Conservation (phyloP, 2,797 vertebrate species). For the Pipistrellus pipistrellus region DNA sequence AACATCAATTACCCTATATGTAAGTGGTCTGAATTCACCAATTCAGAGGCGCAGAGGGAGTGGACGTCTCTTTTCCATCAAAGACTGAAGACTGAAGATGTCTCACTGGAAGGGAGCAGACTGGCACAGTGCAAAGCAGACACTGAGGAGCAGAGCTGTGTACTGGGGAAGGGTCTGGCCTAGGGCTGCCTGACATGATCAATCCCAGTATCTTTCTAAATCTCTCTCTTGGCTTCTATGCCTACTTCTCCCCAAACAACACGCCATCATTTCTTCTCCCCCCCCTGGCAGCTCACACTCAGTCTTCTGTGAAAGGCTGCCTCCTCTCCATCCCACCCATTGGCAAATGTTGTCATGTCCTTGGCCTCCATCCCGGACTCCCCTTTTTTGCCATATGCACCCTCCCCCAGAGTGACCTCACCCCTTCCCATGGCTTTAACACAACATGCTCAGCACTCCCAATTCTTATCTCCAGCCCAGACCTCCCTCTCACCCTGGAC, state of each 20-base stretch:
- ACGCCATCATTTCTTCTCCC: not conserved
- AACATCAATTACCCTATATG: too few relatives aligned
- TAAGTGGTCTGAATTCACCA: too few relatives aligned
- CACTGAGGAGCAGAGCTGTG: not conserved
- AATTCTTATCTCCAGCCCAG: not conserved
- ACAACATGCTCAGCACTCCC: not conserved
- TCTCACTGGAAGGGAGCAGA: not conserved
- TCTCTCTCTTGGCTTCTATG: not conserved
- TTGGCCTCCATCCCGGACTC: not conserved
- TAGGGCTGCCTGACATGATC: not conserved
- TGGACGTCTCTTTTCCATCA: not conserved
- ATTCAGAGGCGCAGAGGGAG: not conserved
- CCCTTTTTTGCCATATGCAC: not conserved
- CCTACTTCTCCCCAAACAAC: too few relatives aligned
- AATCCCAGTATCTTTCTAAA: not conserved
- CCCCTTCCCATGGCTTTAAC: not conserved
- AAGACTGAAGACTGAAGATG: not conserved
- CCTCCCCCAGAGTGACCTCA: not conserved
- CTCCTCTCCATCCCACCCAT: too few relatives aligned
- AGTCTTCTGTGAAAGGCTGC: not conserved
- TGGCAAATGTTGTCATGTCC: not conserved
- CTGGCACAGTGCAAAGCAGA: not conserved
- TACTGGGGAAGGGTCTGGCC: not conserved
- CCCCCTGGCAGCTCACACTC: not conserved
- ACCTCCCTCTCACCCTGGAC: not conserved